Percentiles rank a stretch among this genome's conserved stretches.
phyloP scores from a whole-genome alignment of 2,888 invertebrate genomes.

The Odontomyia ornata region DNA sequence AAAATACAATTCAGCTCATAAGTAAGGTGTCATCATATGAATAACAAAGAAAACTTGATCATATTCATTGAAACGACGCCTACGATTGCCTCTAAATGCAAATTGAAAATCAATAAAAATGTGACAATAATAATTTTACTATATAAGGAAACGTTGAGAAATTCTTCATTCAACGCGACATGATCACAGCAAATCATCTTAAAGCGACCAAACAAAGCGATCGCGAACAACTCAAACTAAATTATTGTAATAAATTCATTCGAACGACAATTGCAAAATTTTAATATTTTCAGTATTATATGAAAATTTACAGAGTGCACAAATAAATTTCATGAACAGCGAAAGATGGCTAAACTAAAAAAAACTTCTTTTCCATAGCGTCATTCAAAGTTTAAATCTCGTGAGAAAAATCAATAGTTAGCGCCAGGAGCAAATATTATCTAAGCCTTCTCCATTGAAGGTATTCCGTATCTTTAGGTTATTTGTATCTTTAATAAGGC shows the following conservation, averaged over 20 bases:
- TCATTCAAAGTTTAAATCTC: too few relatives aligned
- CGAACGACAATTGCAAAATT: neutral
- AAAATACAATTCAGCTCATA: too few relatives aligned
- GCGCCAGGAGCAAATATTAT: too few relatives aligned
- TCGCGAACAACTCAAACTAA: neutral
- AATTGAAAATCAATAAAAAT: conserved; percentile 22
- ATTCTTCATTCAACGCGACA: neutral
- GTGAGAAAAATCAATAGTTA: too few relatives aligned
- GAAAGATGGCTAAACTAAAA: too few relatives aligned
- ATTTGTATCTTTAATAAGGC: too few relatives aligned
- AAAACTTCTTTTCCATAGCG: too few relatives aligned
- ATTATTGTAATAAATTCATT: conserved; percentile 4
- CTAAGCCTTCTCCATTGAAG: too few relatives aligned
- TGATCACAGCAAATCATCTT: neutral
- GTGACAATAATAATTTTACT: conserved; percentile 30
- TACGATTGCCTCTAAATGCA: conserved; percentile 7
- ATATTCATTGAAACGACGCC: neutral
- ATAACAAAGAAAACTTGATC: too few relatives aligned
- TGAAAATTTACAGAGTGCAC: neutral
- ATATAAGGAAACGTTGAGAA: conserved; percentile 17
- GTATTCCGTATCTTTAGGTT: too few relatives aligned
- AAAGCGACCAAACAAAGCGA: neutral
- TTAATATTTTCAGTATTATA: neutral
- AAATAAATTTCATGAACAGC: neutral
- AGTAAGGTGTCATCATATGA: too few relatives aligned